phyloP scores from a whole-genome alignment of 2,888 invertebrate genomes.

The Drosophila fungiperda region DNA sequence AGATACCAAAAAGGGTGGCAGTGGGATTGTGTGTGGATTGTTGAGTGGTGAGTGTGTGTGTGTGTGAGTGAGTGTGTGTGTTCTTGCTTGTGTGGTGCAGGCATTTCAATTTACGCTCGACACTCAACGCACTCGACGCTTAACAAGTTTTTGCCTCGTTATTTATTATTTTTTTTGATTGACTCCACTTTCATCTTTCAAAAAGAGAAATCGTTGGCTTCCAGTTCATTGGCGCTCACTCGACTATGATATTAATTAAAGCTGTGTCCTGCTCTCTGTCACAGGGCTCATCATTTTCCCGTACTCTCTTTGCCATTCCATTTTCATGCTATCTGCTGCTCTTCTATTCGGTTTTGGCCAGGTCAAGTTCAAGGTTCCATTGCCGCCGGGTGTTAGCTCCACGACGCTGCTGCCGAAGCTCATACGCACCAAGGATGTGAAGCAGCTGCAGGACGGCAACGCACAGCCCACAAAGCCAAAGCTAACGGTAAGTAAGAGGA shows the following conservation, averaged over 20 bases:
- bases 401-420: conserved; percentile 92
- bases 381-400: conserved; percentile 85
- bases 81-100: not conserved
- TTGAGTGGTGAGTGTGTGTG: not conserved
- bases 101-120: conserved; percentile 52
- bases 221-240: conserved; percentile 50
- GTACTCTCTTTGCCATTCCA: not conserved
- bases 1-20: not conserved
- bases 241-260: conserved; percentile 44
- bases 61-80: not conserved
- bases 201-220: conserved; percentile 23
- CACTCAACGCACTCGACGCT: conserved; percentile 67
- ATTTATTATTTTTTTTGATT: conserved; percentile 3
- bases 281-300: conserved; percentile 1
- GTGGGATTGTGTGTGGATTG: too few species aligned
- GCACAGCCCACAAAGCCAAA: conserved; percentile 88
- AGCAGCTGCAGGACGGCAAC: conserved; percentile 85
- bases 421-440: conserved; percentile 91
- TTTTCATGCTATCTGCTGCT: conserved; percentile 6
- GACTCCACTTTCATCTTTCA: conserved; percentile 42
- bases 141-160: conserved; percentile 44
- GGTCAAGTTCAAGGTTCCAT: conserved; percentile 85
- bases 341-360: conserved; percentile 48
- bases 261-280: not conserved
- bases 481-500: conserved; percentile 88